Percentiles rank a stretch among this genome's conserved stretches.
phyloP scores from a whole-genome alignment of 2,113 vertebrate species.

The Cryptomyrus ogoouensis region DNA sequence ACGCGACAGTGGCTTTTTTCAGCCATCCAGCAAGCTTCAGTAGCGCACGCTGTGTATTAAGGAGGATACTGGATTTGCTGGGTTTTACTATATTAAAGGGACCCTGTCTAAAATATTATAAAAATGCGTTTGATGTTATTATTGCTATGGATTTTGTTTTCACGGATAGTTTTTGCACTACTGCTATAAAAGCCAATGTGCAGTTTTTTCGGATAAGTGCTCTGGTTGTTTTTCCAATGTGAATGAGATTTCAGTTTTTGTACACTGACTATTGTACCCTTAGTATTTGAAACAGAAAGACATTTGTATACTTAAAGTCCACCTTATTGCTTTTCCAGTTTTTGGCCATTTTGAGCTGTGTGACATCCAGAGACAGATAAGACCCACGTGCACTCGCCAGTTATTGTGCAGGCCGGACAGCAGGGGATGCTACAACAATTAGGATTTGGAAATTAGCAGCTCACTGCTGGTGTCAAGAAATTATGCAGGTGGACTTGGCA shows the following conservation, averaged over 20 bases:
- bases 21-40: not conserved
- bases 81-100: not conserved
- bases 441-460: not conserved
- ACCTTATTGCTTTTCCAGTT: not conserved
- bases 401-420: not conserved
- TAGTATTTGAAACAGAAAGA: not conserved
- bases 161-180: not conserved
- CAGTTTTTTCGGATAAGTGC: not conserved
- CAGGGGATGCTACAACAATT: not conserved
- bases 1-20: not conserved
- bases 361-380: not conserved
- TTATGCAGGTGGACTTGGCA: not conserved
- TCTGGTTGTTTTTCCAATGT: not conserved
- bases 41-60: not conserved
- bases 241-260: not conserved
- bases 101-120: not conserved
- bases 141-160: not conserved
- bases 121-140: not conserved
- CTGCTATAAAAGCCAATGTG: not conserved
- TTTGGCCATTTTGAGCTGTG: not conserved
- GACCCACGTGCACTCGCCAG: not conserved
- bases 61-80: not conserved
- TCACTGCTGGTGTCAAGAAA: not conserved
- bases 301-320: not conserved
- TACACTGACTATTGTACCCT: not conserved